Percentiles rank a stretch among this genome's conserved stretches.
Conservation (phyloP, 2,888 invertebrate species). For the Thecocarcelia acutangulata region DNA sequence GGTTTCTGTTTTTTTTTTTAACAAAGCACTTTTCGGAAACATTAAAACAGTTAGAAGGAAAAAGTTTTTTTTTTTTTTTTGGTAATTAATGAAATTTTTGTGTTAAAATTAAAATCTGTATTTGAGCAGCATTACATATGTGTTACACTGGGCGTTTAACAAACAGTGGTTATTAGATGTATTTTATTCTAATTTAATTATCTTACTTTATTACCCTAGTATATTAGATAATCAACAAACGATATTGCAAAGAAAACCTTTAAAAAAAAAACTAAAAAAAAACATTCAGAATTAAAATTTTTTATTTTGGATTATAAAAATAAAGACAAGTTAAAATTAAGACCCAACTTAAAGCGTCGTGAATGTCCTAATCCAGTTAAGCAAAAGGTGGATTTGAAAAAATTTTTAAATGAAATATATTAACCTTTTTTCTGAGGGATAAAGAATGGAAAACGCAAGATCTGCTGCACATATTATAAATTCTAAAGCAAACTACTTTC, state of each 20-base stretch:
- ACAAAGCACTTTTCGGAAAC: not conserved
- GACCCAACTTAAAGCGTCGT: not conserved
- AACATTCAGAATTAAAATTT: not conserved
- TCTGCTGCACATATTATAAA: too few species aligned
- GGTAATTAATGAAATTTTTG: constrained; percentile 57
- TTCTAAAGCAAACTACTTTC: too few species aligned
- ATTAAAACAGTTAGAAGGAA: constrained; percentile 35
- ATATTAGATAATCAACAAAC: constrained; percentile 31
- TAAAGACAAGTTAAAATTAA: too few species aligned
- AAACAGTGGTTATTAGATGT: constrained; percentile 69
- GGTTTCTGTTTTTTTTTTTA: constrained; percentile 15
- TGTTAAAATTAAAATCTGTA: constrained; percentile 62
- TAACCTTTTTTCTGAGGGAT: too few species aligned
- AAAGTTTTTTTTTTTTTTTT: constrained; percentile 21
- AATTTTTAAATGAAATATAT: too few species aligned
- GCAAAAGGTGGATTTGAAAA: too few species aligned
- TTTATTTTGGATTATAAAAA: too few species aligned
- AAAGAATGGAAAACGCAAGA: too few species aligned
- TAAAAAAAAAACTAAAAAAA: not conserved
- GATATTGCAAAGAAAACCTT: constrained; percentile 44
- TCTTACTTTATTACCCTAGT: constrained; percentile 20
- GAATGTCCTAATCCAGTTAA: too few species aligned
- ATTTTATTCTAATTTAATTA: constrained; percentile 15
- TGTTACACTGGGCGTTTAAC: constrained; percentile 79
- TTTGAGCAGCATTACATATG: constrained; percentile 73